Evolutionary conservation across 2,888 invertebrate species (phyloP).

Genomic region (Cephus runcator): DNA sequence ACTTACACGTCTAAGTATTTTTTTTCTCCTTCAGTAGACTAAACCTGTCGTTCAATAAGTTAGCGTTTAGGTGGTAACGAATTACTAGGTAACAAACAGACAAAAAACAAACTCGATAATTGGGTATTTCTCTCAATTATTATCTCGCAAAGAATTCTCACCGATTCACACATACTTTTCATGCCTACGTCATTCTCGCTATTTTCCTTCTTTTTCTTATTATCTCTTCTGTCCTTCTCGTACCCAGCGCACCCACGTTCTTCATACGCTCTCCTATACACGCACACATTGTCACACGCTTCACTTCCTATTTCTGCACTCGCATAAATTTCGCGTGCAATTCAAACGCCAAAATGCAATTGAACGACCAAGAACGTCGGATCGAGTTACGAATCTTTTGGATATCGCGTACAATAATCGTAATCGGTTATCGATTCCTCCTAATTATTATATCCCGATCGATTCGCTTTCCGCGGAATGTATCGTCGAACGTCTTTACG

Average conservation of each 20-base stretch:
- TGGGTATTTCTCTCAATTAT: constrained; percentile 5
- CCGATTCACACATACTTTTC: not conserved
- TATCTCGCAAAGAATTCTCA: not conserved
- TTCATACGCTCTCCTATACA: not conserved
- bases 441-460: not conserved
- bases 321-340: not conserved
- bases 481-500: not conserved
- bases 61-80: constrained; percentile 36
- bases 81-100: constrained; percentile 39
- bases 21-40: not conserved
- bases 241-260: not conserved
- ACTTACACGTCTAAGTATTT: not conserved
- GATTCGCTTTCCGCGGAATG: not conserved
- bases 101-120: constrained; percentile 35
- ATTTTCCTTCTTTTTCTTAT: not conserved
- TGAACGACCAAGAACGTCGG: not conserved
- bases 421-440: not conserved
- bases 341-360: not conserved
- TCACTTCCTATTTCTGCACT: not conserved
- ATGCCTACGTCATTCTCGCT: not conserved
- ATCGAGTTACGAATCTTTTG: not conserved
- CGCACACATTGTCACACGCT: not conserved
- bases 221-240: not conserved
- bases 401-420: not conserved
- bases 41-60: not conserved